Evolutionary conservation across 2,888 invertebrate genomes (phyloP).

Genomic region (Doris montereyensis): DNA sequence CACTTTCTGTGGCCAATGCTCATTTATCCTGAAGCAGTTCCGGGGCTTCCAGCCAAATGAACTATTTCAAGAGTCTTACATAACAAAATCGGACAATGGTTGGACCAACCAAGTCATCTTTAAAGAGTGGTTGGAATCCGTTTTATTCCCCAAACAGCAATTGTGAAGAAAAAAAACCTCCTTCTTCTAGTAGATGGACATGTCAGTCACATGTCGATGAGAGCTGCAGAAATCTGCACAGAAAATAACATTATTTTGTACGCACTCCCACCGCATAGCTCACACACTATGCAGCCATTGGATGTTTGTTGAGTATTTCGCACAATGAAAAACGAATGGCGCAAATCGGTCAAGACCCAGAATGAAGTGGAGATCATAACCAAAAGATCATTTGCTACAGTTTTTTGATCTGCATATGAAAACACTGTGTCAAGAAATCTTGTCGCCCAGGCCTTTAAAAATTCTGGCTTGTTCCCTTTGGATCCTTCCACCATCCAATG

Average conservation of each 20-base stretch:
- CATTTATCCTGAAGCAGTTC: slow-evolving; percentile 22
- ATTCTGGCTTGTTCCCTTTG: slow-evolving; percentile 8
- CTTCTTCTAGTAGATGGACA: slow-evolving; percentile 17
- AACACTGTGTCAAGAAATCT: neutral
- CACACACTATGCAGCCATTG: slow-evolving; percentile 20
- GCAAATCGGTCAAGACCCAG: neutral
- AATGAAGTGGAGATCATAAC: neutral
- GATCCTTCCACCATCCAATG: too few species aligned
- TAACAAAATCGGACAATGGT: slow-evolving; percentile 4
- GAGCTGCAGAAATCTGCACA: neutral
- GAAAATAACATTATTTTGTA: slow-evolving; percentile 18
- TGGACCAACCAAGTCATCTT: slow-evolving; percentile 8
- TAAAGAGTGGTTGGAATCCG: neutral
- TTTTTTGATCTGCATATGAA: slow-evolving; percentile 9
- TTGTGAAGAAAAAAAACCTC: neutral
- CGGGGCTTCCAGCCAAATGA: slow-evolving; percentile 21
- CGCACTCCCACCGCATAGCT: slow-evolving; percentile 4
- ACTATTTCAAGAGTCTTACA: neutral
- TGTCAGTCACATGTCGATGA: neutral
- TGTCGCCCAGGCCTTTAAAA: neutral
- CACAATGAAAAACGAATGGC: slow-evolving; percentile 8
- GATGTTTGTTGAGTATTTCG: slow-evolving; percentile 19
- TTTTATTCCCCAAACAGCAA: slow-evolving; percentile 12
- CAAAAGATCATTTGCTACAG: slow-evolving; percentile 2
- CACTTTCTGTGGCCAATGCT: slow-evolving; percentile 12